Conservation (phyloP, 2,888 invertebrate species). For the Stenotaenia linearis region DNA sequence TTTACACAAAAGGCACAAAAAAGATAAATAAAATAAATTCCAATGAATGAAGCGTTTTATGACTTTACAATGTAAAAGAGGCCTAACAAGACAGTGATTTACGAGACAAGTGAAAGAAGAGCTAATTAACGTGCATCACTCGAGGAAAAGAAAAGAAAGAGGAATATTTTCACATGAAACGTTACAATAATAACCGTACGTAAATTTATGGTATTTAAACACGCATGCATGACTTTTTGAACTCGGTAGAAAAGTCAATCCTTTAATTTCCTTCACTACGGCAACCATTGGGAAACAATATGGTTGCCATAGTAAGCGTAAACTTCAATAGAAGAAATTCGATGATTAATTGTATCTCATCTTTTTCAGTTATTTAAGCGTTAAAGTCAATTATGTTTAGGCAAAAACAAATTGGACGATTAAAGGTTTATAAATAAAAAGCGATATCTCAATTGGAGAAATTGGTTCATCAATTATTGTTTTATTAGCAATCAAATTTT, state of each 20-base stretch:
- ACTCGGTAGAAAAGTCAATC: not conserved
- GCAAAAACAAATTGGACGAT: too few relatives aligned
- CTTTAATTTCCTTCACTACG: constrained; percentile 22
- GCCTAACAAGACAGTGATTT: not conserved
- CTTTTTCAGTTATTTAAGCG: not conserved
- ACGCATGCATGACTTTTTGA: not conserved
- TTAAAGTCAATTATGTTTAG: not conserved
- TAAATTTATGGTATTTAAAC: not conserved
- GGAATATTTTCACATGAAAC: not conserved
- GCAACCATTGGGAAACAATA: not conserved
- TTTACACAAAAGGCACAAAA: not conserved
- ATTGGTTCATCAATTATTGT: not conserved
- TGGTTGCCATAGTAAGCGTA: not conserved
- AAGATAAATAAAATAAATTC: not conserved
- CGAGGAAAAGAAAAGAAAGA: not conserved
- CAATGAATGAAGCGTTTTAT: not conserved
- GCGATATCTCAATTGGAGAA: not conserved
- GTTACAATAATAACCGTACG: not conserved
- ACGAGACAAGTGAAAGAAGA: not conserved
- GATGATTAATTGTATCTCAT: not conserved
- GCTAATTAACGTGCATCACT: not conserved
- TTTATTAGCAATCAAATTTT: not conserved
- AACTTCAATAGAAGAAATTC: not conserved
- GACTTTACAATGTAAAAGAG: not conserved
- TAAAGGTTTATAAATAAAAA: too few relatives aligned